phyloP scores from a whole-genome alignment of 2,797 vertebrate species.

The Acipenser oxyrinchus region DNA sequence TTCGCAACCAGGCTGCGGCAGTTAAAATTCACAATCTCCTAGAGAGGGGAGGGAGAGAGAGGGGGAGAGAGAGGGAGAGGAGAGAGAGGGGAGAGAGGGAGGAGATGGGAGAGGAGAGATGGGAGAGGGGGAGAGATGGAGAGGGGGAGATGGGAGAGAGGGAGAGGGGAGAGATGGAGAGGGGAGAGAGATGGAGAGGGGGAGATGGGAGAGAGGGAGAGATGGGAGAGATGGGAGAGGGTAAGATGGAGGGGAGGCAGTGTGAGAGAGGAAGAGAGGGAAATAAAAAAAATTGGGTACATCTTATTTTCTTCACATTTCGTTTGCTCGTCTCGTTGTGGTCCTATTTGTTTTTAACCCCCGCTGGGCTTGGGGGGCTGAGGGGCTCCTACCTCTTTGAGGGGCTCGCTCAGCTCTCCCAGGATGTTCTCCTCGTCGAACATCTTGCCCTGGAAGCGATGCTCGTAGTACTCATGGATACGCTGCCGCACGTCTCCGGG shows the following conservation, averaged over 20 bases:
- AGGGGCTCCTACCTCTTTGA: constrained; percentile 72
- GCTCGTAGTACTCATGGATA: constrained; percentile 93
- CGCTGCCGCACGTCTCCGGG: constrained; percentile 85
- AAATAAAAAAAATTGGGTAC: no score
- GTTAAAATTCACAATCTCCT: constrained; percentile 18
- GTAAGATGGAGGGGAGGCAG: not conserved
- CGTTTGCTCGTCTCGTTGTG: not conserved
- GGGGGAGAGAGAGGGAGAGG: not conserved
- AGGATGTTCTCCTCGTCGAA: constrained; percentile 94
- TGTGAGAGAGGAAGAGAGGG: not conserved
- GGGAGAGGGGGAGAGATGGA: not conserved
- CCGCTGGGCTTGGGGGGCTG: no score
- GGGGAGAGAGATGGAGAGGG: not conserved
- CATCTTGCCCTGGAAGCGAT: constrained; percentile 96
- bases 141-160: not conserved
- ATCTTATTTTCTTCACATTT: no score
- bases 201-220: not conserved
- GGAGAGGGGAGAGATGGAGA: not conserved
- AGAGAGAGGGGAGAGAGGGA: constrained; percentile 12
- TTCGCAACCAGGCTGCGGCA: not conserved
- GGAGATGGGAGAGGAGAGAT: not conserved
- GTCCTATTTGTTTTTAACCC: constrained; percentile 31
- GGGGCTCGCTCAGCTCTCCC: constrained; percentile 87
- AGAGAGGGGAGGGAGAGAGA: not conserved
- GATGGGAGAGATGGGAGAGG: constrained; percentile 15